phyloP scores from a whole-genome alignment of 2,888 invertebrate species.

The Parnassius smintheus region DNA sequence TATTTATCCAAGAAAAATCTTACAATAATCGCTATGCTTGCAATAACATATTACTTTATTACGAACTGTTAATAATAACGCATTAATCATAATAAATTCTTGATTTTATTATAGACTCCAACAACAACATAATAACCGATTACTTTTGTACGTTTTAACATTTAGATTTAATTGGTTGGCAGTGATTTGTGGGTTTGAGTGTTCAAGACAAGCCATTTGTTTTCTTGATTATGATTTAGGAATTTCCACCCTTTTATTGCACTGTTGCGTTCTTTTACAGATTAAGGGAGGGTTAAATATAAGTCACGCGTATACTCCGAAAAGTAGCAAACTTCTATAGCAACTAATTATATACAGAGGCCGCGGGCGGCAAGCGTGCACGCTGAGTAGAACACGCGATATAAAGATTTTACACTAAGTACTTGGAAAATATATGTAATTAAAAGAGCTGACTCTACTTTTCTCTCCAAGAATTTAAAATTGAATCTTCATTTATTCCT shows the following conservation, averaged over 20 bases:
- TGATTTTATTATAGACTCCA: slow-evolving; percentile 19
- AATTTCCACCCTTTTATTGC: slow-evolving; percentile 63
- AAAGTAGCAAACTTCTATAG: slow-evolving; percentile 66
- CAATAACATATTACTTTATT: slow-evolving; percentile 23
- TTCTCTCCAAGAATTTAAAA: slow-evolving; percentile 34
- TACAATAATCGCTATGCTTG: slow-evolving; percentile 14
- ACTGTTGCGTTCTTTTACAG: slow-evolving; percentile 35
- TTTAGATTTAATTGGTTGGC: slow-evolving; percentile 26
- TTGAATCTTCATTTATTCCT: slow-evolving; percentile 45
- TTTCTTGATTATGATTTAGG: slow-evolving; percentile 41
- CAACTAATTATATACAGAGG: slow-evolving; percentile 69
- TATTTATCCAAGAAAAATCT: slow-evolving; percentile 9
- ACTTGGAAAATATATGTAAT: slow-evolving; percentile 11
- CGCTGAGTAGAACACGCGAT: slow-evolving; percentile 65
- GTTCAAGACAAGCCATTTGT: slow-evolving; percentile 24
- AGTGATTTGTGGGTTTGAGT: slow-evolving; percentile 24
- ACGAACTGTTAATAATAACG: slow-evolving; percentile 8
- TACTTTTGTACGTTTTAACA: slow-evolving; percentile 24
- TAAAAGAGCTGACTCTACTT: slow-evolving; percentile 6
- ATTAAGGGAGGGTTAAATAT: slow-evolving; percentile 51
- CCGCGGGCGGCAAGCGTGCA: slow-evolving; percentile 48
- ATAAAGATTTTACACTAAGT: slow-evolving; percentile 46
- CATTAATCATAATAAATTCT: slow-evolving; percentile 25
- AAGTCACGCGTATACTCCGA: slow-evolving; percentile 64
- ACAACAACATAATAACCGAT: slow-evolving; percentile 26